These are phyloP conservation scores for Panulirus ornatus DNA, from an alignment of 1,140 invertebrate species.

Conservation along the genomic window DNA sequence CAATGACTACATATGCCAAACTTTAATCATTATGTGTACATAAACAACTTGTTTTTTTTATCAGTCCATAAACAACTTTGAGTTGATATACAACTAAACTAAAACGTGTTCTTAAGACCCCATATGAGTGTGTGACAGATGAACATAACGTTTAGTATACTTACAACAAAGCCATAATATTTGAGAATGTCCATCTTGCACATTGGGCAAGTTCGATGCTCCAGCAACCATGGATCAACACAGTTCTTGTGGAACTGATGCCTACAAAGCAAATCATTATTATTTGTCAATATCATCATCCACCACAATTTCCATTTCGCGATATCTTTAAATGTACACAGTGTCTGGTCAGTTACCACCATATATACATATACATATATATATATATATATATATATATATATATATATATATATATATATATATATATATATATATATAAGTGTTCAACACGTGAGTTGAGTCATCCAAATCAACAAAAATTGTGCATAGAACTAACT, in stretches of 20 bases:
- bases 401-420: too few species aligned
- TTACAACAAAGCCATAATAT: slow-evolving; percentile 84
- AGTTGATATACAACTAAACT: background rate
- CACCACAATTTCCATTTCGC: too few species aligned
- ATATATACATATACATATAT: too few species aligned
- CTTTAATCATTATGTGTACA: background rate
- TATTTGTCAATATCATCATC: background rate
- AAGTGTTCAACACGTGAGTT: too few species aligned
- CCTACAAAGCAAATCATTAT: slow-evolving; percentile 79
- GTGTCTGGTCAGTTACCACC: too few species aligned
- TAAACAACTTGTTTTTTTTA: too few species aligned
- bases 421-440: too few species aligned
- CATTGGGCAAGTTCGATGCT: slow-evolving; percentile 96
- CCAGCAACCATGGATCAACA: slow-evolving; percentile 96
- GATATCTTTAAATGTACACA: too few species aligned
- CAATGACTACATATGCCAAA: background rate
- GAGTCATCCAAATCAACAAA: background rate
- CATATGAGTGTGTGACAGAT: too few species aligned
- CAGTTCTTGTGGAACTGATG: slow-evolving; percentile 96
- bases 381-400: too few species aligned
- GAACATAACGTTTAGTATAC: background rate
- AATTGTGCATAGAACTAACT: slow-evolving; percentile 81
- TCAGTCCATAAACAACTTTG: background rate
- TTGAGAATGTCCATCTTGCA: slow-evolving; percentile 97
- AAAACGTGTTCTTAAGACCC: background rate